Conservation (phyloP, 2,888 invertebrate species). For the Hirtodrosophila confusa region DNA sequence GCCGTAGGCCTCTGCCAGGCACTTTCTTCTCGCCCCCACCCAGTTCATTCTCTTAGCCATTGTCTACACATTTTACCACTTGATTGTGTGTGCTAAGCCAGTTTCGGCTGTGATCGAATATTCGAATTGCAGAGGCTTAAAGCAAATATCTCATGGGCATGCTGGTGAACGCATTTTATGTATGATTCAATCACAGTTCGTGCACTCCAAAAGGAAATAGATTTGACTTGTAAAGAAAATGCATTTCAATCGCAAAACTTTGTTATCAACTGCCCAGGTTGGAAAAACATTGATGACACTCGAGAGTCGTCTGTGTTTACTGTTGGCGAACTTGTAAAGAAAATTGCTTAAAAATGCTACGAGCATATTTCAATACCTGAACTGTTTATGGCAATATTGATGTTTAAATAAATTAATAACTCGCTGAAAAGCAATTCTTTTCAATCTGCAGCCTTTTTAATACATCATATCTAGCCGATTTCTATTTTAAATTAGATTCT, state of each 20-base stretch:
- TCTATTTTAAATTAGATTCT: no score
- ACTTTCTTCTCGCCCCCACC: neutral
- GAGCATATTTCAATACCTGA: neutral
- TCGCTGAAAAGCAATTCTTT: no score
- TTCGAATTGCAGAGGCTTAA: slow-evolving; percentile 50
- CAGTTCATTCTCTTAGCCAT: slow-evolving; percentile 32
- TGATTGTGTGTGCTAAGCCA: slow-evolving; percentile 34
- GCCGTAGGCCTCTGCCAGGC: neutral
- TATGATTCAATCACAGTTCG: slow-evolving; percentile 41
- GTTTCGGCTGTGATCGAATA: slow-evolving; percentile 10
- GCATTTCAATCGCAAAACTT: slow-evolving; percentile 27
- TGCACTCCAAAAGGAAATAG: slow-evolving; percentile 16
- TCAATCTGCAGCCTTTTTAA: no score
- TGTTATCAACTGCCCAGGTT: slow-evolving; percentile 45
- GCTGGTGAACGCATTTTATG: slow-evolving; percentile 1
- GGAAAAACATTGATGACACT: slow-evolving; percentile 45
- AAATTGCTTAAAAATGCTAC: neutral
- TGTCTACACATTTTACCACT: slow-evolving; percentile 60
- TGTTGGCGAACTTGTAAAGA: slow-evolving; percentile 6
- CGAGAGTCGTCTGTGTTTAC: slow-evolving; percentile 17
- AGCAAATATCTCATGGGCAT: slow-evolving; percentile 34
- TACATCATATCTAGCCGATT: no score
- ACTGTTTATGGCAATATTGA: neutral
- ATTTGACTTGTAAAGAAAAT: neutral
- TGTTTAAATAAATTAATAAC: no score